These are phyloP conservation scores for Lordiphosa clarofinis DNA, from an alignment of 1,140 invertebrate species.

Conservation along the genomic window DNA sequence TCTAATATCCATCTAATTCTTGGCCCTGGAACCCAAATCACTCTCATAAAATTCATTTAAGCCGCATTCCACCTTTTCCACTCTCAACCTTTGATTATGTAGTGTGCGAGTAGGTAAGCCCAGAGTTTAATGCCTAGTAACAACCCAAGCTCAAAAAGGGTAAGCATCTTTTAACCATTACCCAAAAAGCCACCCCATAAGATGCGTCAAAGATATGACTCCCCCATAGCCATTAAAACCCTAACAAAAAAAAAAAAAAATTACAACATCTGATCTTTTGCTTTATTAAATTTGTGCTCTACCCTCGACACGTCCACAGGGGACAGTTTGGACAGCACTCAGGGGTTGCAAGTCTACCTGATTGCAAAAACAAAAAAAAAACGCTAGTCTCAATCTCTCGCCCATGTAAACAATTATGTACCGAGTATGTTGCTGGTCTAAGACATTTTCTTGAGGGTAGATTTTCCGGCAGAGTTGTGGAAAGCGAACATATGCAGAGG, in stretches of 20 bases:
- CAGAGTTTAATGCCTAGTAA: too few relatives aligned
- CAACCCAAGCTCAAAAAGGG: conserved; percentile 11
- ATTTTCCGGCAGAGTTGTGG: conserved; percentile 30
- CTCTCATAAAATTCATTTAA: too few relatives aligned
- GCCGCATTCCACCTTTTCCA: too few relatives aligned
- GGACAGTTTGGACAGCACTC: conserved; percentile 58
- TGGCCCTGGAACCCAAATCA: too few relatives aligned
- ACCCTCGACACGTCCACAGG: conserved; percentile 56
- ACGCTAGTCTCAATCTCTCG: conserved; percentile 39
- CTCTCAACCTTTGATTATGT: too few relatives aligned
- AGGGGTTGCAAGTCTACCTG: conserved; percentile 59
- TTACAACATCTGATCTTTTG: conserved; percentile 66
- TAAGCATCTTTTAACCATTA: conserved; percentile 12
- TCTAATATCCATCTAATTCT: too few relatives aligned
- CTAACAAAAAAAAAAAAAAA: conserved; percentile 3
- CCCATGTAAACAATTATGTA: conserved; percentile 66
- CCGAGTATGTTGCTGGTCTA: conserved; percentile 19
- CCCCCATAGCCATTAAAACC: conserved; percentile 55
- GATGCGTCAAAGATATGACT: conserved; percentile 51
- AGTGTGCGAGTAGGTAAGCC: too few relatives aligned
- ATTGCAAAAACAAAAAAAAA: conserved; percentile 42
- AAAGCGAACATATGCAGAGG: conserved; percentile 41
- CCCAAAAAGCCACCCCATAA: conserved; percentile 40
- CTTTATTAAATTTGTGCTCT: conserved; percentile 56
- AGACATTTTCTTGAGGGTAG: conserved; percentile 35